A percentile compares a stretch with the other conserved stretches of the same genome.
phyloP scores from a whole-genome alignment of 2,797 vertebrate species.

The Nyctalus aviator region DNA sequence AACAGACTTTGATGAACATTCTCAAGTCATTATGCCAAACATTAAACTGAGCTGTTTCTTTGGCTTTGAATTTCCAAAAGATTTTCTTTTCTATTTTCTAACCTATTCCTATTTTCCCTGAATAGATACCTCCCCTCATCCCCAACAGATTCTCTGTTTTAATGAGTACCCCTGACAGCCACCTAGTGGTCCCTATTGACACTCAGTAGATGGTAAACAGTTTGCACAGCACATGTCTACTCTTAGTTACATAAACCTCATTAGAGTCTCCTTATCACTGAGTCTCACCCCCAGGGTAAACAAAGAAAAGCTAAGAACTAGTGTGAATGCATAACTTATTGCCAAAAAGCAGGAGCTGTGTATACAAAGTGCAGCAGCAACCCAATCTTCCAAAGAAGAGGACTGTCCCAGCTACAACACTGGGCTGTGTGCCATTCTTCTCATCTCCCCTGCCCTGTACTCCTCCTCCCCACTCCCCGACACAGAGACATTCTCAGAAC shows the following conservation, averaged over 20 bases:
- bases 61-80: slow-evolving; percentile 25
- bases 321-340: slow-evolving; percentile 16
- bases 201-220: slow-evolving; percentile 54
- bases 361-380: background rate
- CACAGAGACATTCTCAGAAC: background rate
- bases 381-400: background rate
- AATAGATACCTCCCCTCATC: background rate
- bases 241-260: slow-evolving; percentile 63
- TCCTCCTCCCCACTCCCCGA: background rate
- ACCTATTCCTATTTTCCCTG: background rate
- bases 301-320: slow-evolving; percentile 54
- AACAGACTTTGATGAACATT: background rate
- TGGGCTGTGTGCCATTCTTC: background rate
- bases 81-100: slow-evolving; percentile 10
- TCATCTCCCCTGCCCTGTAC: no score
- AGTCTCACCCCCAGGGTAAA: slow-evolving; percentile 47
- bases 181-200: background rate
- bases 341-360: slow-evolving; percentile 44
- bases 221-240: slow-evolving; percentile 44
- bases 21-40: background rate
- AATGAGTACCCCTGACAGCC: slow-evolving; percentile 23
- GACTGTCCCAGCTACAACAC: background rate
- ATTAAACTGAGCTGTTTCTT: background rate
- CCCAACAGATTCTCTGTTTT: background rate
- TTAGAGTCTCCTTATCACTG: slow-evolving; percentile 53